Conservation (phyloP, 2,113 vertebrate species). For the Salvelinus alpinus region DNA sequence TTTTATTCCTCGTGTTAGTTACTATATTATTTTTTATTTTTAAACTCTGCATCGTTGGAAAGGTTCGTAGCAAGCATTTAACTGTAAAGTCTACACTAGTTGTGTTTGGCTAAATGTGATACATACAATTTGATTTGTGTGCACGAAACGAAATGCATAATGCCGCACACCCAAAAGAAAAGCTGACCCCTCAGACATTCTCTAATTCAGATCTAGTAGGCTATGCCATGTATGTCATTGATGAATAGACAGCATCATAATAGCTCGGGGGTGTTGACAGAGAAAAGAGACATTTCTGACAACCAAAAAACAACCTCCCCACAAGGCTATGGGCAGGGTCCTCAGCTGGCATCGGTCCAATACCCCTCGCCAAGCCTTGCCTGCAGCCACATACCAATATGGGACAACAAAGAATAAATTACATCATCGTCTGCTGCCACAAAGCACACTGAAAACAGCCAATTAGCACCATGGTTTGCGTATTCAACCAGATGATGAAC, state of each 20-base stretch:
- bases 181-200: background rate
- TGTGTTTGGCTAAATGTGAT: too few relatives aligned
- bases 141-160: background rate
- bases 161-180: background rate
- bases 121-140: too few relatives aligned
- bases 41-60: too few relatives aligned
- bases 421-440: constrained; percentile 43
- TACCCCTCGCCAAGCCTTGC: constrained; percentile 25
- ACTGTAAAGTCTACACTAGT: too few relatives aligned
- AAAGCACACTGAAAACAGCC: constrained; percentile 35
- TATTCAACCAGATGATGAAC: constrained; percentile 9
- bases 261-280: background rate
- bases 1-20: too few relatives aligned
- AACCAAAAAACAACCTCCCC: constrained; percentile 23
- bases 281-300: constrained; percentile 38
- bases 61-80: too few relatives aligned
- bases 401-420: constrained; percentile 51
- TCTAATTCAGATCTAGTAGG: background rate
- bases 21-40: too few relatives aligned
- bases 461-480: background rate
- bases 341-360: constrained; percentile 37
- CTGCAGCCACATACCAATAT: constrained; percentile 34
- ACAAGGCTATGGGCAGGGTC: constrained; percentile 18
- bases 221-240: background rate
- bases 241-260: background rate